phyloP scores from a whole-genome alignment of 1,140 invertebrate genomes.

The Heliconius hewitsoni region DNA sequence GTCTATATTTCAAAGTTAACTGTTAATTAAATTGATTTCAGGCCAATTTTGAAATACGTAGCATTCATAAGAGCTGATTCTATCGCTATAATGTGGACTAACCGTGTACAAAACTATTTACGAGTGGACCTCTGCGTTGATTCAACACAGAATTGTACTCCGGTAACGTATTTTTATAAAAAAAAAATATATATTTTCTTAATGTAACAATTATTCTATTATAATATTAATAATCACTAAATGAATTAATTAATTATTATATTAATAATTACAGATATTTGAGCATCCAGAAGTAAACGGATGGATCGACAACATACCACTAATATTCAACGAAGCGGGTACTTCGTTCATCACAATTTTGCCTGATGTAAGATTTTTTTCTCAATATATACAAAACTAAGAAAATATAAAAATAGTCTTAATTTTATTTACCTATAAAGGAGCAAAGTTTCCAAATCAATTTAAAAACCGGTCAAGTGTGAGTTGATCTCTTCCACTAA shows the following conservation, averaged over 20 bases:
- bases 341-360: slow-evolving; percentile 74
- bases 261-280: slow-evolving; percentile 64
- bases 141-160: slow-evolving; percentile 7
- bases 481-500: no score
- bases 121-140: slow-evolving; percentile 59
- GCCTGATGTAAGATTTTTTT: slow-evolving; percentile 61
- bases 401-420: background rate
- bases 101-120: slow-evolving; percentile 89
- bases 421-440: no score
- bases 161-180: slow-evolving; percentile 5
- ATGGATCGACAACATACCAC: slow-evolving; percentile 76
- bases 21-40: slow-evolving; percentile 47
- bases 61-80: slow-evolving; percentile 61
- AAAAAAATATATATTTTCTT: no score
- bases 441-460: no score
- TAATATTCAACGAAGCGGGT: slow-evolving; percentile 68
- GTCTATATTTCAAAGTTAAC: no score
- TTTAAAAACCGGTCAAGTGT: no score
- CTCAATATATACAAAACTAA: background rate
- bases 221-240: no score
- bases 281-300: slow-evolving; percentile 68
- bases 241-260: no score
- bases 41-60: slow-evolving; percentile 72
- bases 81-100: slow-evolving; percentile 88
- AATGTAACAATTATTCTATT: no score